Percentiles rank a stretch among this genome's conserved stretches.
These are phyloP conservation scores for Montipora capricornis DNA, from an alignment of 64 coral and sea anemone genomes.

Conservation along the genomic window DNA sequence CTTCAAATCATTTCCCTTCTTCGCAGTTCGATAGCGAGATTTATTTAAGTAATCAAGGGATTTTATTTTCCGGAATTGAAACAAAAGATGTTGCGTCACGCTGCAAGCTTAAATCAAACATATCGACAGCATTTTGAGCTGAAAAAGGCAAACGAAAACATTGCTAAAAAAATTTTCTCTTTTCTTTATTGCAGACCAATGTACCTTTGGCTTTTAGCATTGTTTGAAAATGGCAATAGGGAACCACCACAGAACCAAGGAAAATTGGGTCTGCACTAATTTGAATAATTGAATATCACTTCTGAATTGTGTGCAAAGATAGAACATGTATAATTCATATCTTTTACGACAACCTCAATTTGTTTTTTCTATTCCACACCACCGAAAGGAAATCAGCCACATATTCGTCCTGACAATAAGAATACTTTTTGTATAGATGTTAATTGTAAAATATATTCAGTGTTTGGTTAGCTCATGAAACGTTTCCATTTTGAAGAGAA, in stretches of 20 bases:
- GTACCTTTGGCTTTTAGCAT: neutral
- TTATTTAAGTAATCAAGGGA: conserved; percentile 41
- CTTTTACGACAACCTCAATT: conserved; percentile 62
- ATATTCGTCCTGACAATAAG: conserved; percentile 32
- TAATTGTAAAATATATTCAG: conserved; percentile 2
- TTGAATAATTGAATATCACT: conserved; percentile 75
- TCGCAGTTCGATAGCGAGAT: conserved; percentile 27
- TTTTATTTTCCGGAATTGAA: conserved; percentile 41
- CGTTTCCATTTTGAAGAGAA: conserved; percentile 28
- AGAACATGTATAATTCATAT: conserved; percentile 74
- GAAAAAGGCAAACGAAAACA: conserved; percentile 45
- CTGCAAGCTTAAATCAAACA: conserved; percentile 36
- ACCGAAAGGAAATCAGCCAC: conserved; percentile 36
- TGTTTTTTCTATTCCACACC: conserved; percentile 54
- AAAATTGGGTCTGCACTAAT: conserved; percentile 38
- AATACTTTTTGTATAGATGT: conserved; percentile 36
- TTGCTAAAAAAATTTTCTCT: neutral
- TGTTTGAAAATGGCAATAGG: neutral
- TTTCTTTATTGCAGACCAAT: neutral
- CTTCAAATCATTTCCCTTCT: neutral
- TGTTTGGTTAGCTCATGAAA: conserved; percentile 7
- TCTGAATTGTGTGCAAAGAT: conserved; percentile 61
- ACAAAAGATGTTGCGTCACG: conserved; percentile 53
- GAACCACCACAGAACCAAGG: neutral
- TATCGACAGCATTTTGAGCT: conserved; percentile 23